A percentile compares a stretch with the other conserved stretches of the same genome.
These are phyloP conservation scores for Osmerus mordax DNA, from an alignment of 2,113 vertebrate species.

Conservation along the genomic window DNA sequence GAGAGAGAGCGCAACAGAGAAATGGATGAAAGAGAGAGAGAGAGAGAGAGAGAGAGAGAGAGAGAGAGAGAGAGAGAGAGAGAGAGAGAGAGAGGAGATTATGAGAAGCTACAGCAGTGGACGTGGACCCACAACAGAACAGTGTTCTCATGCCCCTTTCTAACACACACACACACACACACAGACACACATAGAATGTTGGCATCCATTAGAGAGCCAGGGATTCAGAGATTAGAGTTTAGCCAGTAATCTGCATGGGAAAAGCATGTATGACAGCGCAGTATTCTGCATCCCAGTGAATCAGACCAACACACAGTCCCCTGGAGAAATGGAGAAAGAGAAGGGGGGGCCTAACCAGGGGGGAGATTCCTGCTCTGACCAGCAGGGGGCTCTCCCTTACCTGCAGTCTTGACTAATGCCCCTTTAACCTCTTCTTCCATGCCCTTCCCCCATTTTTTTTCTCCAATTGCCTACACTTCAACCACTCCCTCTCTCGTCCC, in stretches of 20 bases:
- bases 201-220: neutral
- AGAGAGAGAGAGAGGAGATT: conserved; percentile 19
- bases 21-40: conserved; percentile 19
- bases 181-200: neutral
- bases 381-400: conserved; percentile 52
- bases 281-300: neutral
- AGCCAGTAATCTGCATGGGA: conserved; percentile 20
- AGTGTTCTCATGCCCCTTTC: neutral
- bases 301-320: neutral
- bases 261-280: conserved; percentile 19
- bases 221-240: conserved; percentile 18
- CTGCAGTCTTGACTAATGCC: conserved; percentile 23
- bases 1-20: conserved; percentile 16
- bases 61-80: too few species aligned
- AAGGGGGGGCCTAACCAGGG: neutral
- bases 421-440: neutral
- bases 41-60: too few species aligned
- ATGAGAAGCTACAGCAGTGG: conserved; percentile 10
- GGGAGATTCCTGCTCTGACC: conserved; percentile 33
- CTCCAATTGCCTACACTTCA: neutral
- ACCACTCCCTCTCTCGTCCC: conserved; percentile 1
- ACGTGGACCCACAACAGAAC: too few species aligned
- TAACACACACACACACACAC: conserved; percentile 5
- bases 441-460: neutral
- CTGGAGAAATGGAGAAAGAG: neutral